These are phyloP conservation scores for Chydorus sphaericus DNA, from an alignment of 2,888 invertebrate genomes.

Conservation along the genomic window DNA sequence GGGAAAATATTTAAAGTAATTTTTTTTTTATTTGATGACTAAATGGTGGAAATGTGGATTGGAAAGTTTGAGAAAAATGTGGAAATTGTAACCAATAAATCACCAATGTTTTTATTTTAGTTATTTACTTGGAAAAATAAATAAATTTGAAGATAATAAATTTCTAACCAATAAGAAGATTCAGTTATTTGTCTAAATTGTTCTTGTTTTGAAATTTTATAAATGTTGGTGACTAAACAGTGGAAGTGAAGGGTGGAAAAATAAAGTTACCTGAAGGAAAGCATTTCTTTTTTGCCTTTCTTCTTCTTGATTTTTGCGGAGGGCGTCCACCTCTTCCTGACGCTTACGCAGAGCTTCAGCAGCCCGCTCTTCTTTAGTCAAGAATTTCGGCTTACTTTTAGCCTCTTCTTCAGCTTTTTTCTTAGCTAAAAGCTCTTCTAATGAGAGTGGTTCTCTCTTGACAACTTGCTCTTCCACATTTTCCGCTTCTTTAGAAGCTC, in stretches of 20 bases:
- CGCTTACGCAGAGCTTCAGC: slow-evolving; percentile 75
- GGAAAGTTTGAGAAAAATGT: too few species aligned
- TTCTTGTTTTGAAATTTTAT: too few species aligned
- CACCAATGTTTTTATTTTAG: too few species aligned
- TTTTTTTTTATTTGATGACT: too few species aligned
- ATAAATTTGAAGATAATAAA: too few species aligned
- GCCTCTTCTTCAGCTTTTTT: slow-evolving; percentile 93
- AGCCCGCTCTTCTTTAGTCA: slow-evolving; percentile 89
- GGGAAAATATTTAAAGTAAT: too few species aligned
- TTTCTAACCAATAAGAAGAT: too few species aligned
- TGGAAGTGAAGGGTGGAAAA: not conserved
- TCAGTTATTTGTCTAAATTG: too few species aligned
- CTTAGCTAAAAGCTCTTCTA: slow-evolving; percentile 88
- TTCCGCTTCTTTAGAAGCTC: slow-evolving; percentile 13
- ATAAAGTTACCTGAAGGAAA: slow-evolving; percentile 24
- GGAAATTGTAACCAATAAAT: too few species aligned
- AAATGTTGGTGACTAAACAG: too few species aligned
- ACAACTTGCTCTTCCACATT: slow-evolving; percentile 14
- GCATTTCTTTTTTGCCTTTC: slow-evolving; percentile 45
- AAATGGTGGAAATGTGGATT: too few species aligned
- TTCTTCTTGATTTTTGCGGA: slow-evolving; percentile 54
- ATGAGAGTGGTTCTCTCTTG: slow-evolving; percentile 74
- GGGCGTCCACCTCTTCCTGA: slow-evolving; percentile 72
- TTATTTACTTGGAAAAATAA: too few species aligned
- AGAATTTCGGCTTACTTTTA: slow-evolving; percentile 87